Conservation (phyloP, 2,888 invertebrate species). For the Yponomeuta evonymella region DNA sequence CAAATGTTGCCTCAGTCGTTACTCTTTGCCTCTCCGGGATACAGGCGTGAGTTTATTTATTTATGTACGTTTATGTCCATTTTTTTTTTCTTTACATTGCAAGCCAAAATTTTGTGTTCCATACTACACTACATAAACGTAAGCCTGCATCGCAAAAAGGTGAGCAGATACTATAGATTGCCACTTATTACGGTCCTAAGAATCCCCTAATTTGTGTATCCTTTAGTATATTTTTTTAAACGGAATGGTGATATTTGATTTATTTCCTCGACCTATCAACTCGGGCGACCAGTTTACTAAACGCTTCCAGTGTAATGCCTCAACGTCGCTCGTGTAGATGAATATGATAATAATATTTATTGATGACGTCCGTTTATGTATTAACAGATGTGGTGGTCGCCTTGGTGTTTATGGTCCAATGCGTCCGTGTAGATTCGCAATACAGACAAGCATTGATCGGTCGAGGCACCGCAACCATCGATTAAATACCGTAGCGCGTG, state of each 20-base stretch:
- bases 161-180: too few relatives aligned
- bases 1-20: too few relatives aligned
- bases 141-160: too few relatives aligned
- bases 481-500: conserved; percentile 28
- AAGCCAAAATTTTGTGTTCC: too few relatives aligned
- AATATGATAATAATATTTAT: conserved; percentile 47
- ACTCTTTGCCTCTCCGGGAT: not conserved
- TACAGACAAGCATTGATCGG: conserved; percentile 36
- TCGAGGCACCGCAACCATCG: conserved; percentile 28
- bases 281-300: conserved; percentile 24
- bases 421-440: conserved; percentile 45
- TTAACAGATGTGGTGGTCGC: conserved; percentile 58
- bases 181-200: too few relatives aligned
- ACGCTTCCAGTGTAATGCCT: conserved; percentile 33
- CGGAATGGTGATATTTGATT: not conserved
- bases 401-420: conserved; percentile 47
- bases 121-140: too few relatives aligned
- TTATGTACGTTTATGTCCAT: not conserved
- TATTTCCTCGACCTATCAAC: not conserved
- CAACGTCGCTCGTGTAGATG: conserved; percentile 31
- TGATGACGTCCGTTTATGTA: conserved; percentile 61
- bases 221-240: too few relatives aligned
- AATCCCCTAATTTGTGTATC: too few relatives aligned
- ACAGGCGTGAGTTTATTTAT: not conserved
- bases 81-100: not conserved